These are phyloP conservation scores for Spheniscus humboldti DNA, from an alignment of 2,797 vertebrate genomes.

Conservation along the genomic window DNA sequence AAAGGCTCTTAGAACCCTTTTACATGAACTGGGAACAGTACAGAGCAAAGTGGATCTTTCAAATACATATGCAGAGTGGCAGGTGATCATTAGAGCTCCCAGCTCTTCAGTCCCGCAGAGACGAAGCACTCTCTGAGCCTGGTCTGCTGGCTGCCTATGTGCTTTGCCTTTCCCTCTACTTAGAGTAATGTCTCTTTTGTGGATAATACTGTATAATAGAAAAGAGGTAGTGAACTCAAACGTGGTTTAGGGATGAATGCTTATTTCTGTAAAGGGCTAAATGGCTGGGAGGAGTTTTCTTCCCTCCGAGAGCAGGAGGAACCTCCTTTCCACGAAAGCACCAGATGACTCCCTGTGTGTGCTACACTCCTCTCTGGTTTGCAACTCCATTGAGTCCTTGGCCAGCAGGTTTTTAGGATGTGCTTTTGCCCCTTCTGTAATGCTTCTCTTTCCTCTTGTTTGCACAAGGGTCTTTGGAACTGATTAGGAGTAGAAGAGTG, in stretches of 20 bases:
- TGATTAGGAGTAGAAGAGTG: neutral
- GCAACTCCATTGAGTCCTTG: neutral
- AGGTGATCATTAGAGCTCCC: constrained; percentile 46
- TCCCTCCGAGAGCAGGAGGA: neutral
- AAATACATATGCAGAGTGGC: constrained; percentile 10
- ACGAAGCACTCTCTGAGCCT: neutral
- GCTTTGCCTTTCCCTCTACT: constrained; percentile 24
- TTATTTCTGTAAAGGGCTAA: neutral
- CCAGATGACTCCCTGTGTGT: neutral
- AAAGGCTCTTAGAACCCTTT: constrained; percentile 16
- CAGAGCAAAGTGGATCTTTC: constrained; percentile 20
- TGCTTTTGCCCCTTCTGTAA: neutral
- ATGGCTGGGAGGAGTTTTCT: constrained; percentile 3
- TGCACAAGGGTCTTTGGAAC: neutral
- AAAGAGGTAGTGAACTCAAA: neutral
- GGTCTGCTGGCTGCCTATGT: neutral
- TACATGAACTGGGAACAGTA: neutral
- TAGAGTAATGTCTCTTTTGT: neutral
- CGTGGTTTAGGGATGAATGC: neutral
- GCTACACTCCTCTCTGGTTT: neutral
- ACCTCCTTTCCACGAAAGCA: neutral
- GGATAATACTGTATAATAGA: neutral
- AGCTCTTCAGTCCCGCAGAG: neutral
- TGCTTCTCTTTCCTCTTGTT: neutral
- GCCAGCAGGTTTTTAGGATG: neutral